Evolutionary conservation across 2,797 vertebrate genomes (phyloP).

Genomic region (Bovichtus diacanthus): DNA sequence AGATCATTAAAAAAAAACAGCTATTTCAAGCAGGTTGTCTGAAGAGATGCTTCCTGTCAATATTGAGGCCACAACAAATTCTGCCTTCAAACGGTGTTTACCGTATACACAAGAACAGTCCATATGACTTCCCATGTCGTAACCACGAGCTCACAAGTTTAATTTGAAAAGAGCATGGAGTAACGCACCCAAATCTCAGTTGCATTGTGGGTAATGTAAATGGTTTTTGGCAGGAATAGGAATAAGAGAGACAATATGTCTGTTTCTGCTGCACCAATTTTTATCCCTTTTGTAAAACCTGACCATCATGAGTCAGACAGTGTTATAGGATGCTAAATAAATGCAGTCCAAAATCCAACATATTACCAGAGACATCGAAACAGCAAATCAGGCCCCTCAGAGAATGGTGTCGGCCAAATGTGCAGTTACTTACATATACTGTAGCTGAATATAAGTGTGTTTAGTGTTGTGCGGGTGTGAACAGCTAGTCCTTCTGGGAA

Average conservation of each 20-base stretch:
- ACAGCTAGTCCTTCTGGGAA: not conserved
- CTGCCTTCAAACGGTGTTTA: too few species aligned
- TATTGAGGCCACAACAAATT: too few species aligned
- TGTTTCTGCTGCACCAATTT: not conserved
- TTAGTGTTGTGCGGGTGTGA: not conserved
- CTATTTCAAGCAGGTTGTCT: not conserved
- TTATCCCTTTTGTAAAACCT: not conserved
- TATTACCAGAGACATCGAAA: not conserved
- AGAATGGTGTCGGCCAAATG: not conserved
- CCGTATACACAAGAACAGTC: too few species aligned
- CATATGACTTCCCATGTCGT: too few species aligned
- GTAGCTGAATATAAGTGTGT: not conserved
- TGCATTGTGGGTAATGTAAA: not conserved
- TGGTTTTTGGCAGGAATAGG: too few species aligned
- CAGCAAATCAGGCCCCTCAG: not conserved
- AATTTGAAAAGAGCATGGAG: too few species aligned
- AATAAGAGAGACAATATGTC: not conserved
- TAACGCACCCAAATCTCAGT: too few species aligned
- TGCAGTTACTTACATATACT: not conserved
- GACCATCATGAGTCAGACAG: too few species aligned
- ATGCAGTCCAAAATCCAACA: not conserved
- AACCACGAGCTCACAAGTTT: too few species aligned
- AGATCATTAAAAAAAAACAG: not conserved
- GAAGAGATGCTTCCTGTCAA: too few species aligned
- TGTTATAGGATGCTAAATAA: too few species aligned